Evolutionary conservation across 2,113 vertebrate genomes (phyloP), one percentile per base, ranked within the genome.

Genomic region (Morone chrysops): DNA sequence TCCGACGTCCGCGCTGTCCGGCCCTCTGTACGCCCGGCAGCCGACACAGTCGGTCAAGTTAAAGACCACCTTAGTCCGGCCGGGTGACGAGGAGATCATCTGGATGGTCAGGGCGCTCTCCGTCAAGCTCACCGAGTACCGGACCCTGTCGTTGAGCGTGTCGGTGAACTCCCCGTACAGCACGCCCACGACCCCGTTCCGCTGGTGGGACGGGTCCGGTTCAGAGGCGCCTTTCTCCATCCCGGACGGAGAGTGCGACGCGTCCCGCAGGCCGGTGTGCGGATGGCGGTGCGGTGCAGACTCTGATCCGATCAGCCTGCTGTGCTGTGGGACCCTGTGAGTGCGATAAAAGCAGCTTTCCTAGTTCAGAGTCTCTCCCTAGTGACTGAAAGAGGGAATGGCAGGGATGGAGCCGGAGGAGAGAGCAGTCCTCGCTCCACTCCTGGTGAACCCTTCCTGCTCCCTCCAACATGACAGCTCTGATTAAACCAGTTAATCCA

Each of bases 141-240:
- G 90, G 89, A 95, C 76, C 78, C 85, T 67, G 62, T 92, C 89
- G 88, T 91, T 89, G 63, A 90, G 91, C n/a, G 87, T 41, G 87
- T 95, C 94, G 69, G 86, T 90, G 69, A 96, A 96, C 90, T 95
- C 93, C 47, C 94, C 95, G 87, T 93, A 94, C 83, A 95, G 86
- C 78, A 79, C 80, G 67, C 88, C 84, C 88, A 63, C 85, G 22
- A 84, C 36, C 71, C 90, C 92, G 82, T 92, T 94, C 72, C 81
- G 76, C 70, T 84, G 86, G 62, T 82, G 80, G 91, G 90, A 92
- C 41, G 90, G 83, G 51, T 93, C 92, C 83, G 86, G 77, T 66
- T 61, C 93, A 45, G 83, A 83, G 73, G 86, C 83, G 81, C 78
- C 91, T 82, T 74, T 92, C 87, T 94, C 94, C 94, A 94, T 95